phyloP scores from a whole-genome alignment of 2,113 vertebrate species.

The Neodontobutis hainanensis region DNA sequence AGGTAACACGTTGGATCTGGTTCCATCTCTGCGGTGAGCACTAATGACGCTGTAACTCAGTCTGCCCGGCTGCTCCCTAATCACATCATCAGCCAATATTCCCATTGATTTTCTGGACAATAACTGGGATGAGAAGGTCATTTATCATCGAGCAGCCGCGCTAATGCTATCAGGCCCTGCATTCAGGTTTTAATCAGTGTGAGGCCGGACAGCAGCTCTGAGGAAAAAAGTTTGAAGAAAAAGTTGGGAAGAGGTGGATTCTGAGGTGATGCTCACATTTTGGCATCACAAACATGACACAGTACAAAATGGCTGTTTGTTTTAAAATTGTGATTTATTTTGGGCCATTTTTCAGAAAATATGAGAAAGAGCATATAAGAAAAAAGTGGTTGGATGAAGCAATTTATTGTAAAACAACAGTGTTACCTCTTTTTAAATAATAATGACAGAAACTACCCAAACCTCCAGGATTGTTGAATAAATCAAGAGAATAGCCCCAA shows the following conservation, averaged over 20 bases:
- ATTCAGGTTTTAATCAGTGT: constrained; percentile 2
- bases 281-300: too few relatives aligned
- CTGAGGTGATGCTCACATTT: neutral
- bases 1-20: neutral
- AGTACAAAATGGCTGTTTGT: neutral
- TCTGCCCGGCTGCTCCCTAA: neutral
- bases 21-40: neutral
- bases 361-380: too few relatives aligned
- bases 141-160: neutral
- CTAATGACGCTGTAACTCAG: neutral
- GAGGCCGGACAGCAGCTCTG: neutral
- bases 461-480: too few relatives aligned
- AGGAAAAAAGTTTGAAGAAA: neutral
- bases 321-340: neutral
- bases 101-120: constrained; percentile 3
- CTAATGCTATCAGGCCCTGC: neutral
- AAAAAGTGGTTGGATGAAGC: too few relatives aligned
- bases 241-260: neutral
- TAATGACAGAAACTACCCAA: too few relatives aligned
- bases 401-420: too few relatives aligned
- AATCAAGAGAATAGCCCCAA: too few relatives aligned
- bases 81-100: neutral
- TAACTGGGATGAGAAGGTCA: constrained; percentile 9
- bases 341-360: too few relatives aligned
- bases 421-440: too few relatives aligned